Evolutionary conservation across 1,140 invertebrate genomes (phyloP), one percentile per base, ranked within the genome.

Genomic region (Nephotettix cincticeps): DNA sequence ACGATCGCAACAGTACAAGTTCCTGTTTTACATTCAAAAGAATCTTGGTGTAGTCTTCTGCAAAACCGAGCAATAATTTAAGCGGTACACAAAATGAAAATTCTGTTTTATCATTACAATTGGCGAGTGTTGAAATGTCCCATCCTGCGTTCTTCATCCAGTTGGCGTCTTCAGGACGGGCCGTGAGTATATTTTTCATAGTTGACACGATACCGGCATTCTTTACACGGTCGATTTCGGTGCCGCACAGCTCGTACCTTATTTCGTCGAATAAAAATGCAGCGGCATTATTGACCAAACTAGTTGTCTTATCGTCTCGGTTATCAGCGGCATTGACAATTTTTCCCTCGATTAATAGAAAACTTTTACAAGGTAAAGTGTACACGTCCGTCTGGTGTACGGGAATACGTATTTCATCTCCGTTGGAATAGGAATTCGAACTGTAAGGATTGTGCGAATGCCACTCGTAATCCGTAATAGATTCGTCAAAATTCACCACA

Each of bases 11-110:
- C 27, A 84, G 72, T 75, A 84, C 78, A 23, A 84, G 68, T 75
- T 84, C 81, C 75, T 83, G 81, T 75, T 81, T 81, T 1, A 74
- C 76, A 73, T 83, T 83, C 6, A 81, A 58, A n/a, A 83, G 73
- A 56, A 84, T 79, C 77, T 80, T 80, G 65, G 75, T 74, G 76
- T 82, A 84, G 75, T 84, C 82, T 76, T 84, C 80, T 58, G 79
- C 79, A 75, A 84, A 83, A 14, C 81, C 80, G 0, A 82, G 71
- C 0, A 83, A 45, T 51, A 79, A 71, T 54, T 74, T 78, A 23
- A 84, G 61, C 4, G 82, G 81, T 54, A 84, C 75, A 28, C 74
- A 74, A 27, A 79, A 75, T 68, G 80, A 76, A 68, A 82, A 83
- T 56, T 74, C 73, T 9, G 23, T 65, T 51, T 56, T 45, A 30